A percentile compares a stretch with the other conserved stretches of the same genome.
These are phyloP conservation scores for Eciton burchellii DNA, from an alignment of 1,140 invertebrate species.

Conservation along the genomic window DNA sequence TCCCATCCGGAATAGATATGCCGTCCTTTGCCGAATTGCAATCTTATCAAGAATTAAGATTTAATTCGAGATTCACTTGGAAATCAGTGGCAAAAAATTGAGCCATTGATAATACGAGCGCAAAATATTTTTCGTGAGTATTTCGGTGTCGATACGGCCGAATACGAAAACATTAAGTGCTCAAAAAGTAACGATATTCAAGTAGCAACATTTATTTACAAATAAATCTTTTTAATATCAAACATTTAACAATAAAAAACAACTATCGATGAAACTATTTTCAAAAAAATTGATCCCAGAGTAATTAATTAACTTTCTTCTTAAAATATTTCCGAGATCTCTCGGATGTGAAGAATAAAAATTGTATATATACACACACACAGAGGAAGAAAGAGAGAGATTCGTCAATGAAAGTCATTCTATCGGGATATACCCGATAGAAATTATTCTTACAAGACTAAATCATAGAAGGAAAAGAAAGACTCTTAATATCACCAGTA, in stretches of 20 bases:
- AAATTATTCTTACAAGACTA: not conserved
- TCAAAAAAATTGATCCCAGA: no score
- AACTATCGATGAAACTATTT: no score
- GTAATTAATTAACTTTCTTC: no score
- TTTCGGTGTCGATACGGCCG: not conserved
- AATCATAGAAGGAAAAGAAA: not conserved
- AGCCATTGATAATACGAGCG: not conserved
- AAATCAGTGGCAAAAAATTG: conserved; percentile 37
- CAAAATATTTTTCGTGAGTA: conserved; percentile 8
- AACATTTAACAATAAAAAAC: not conserved
- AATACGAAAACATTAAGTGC: not conserved
- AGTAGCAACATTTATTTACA: not conserved
- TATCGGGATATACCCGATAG: not conserved
- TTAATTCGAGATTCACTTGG: not conserved
- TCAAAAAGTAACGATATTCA: not conserved
- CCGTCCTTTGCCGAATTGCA: conserved; percentile 1
- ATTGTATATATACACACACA: no score
- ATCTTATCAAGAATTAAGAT: conserved; percentile 38
- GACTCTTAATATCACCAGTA: not conserved
- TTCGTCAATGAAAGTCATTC: no score
- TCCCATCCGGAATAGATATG: conserved; percentile 44
- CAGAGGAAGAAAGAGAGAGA: no score
- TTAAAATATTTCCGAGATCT: no score
- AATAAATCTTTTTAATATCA: not conserved
- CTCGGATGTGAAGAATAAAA: no score